Percentiles rank a stretch among this genome's conserved stretches.
These are phyloP conservation scores for Prionailurus viverrinus DNA, from an alignment of 2,113 vertebrate genomes.

Conservation along the genomic window DNA sequence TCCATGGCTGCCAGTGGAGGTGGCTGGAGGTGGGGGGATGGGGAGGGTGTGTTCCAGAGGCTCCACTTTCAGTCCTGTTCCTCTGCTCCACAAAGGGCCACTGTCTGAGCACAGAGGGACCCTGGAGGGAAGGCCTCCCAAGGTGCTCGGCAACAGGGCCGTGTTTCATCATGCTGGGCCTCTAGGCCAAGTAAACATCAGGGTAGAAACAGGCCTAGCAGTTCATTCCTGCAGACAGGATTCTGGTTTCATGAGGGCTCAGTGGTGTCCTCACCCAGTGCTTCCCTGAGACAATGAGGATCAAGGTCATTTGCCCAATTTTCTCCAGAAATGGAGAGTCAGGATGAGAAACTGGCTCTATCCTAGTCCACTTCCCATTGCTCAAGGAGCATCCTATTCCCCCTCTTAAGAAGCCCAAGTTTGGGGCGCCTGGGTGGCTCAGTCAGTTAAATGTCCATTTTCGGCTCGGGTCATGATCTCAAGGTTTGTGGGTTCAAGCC, in stretches of 20 bases:
- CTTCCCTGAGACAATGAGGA: not conserved
- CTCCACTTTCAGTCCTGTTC: conserved; percentile 75
- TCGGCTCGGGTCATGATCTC: no score
- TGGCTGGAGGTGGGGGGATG: not conserved
- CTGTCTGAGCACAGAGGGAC: conserved; percentile 79
- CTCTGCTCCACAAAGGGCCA: conserved; percentile 77
- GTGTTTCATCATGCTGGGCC: conserved; percentile 73
- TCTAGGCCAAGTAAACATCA: conserved; percentile 77
- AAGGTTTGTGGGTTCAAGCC: no score
- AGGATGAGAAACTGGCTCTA: not conserved
- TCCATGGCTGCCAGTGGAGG: not conserved
- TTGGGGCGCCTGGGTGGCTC: not conserved
- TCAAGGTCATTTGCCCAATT: not conserved
- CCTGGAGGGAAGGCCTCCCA: conserved; percentile 80
- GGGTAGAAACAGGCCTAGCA: conserved; percentile 57
- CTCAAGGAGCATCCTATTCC: not conserved
- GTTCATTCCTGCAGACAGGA: conserved; percentile 59
- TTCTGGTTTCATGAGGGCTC: not conserved
- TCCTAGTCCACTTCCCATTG: not conserved
- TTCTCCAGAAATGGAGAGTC: conserved; percentile 40
- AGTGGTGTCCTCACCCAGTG: not conserved
- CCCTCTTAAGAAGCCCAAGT: not conserved
- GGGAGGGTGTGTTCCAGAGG: conserved; percentile 30
- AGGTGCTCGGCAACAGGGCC: conserved; percentile 78
- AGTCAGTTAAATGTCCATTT: no score